Conservation (phyloP, 2,113 vertebrate genomes). For the Columbina picui region DNA sequence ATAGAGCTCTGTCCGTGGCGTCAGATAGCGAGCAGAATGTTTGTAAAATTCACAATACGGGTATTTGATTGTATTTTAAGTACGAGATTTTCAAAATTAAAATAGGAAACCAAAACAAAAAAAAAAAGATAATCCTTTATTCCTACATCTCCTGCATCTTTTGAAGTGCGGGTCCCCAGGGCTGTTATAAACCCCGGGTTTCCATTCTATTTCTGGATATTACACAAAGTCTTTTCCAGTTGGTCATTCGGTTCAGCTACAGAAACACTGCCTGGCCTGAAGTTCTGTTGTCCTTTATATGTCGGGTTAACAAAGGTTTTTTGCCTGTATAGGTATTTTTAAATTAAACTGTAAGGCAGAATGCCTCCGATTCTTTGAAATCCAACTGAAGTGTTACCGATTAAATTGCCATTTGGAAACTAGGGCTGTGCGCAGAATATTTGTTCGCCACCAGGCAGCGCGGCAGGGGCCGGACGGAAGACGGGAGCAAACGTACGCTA, state of each 20-base stretch:
- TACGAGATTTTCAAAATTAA: background rate
- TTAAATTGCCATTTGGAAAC: constrained; percentile 25
- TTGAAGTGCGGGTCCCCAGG: constrained; percentile 54
- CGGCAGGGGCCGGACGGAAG: background rate
- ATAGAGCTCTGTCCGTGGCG: constrained; percentile 66
- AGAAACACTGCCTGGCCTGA: constrained; percentile 17
- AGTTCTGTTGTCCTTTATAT: constrained; percentile 59
- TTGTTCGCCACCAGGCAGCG: background rate
- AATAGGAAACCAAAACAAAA: too few relatives aligned
- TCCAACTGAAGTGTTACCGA: background rate
- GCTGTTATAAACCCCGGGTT: background rate
- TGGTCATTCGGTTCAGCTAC: constrained; percentile 23
- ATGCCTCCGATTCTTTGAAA: constrained; percentile 17
- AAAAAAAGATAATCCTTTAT: too few relatives aligned
- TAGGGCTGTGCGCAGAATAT: constrained; percentile 8
- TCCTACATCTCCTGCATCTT: background rate
- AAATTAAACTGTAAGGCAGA: constrained; percentile 45
- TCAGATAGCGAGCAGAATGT: constrained; percentile 63
- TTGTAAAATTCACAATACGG: constrained; percentile 70
- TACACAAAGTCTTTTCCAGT: background rate
- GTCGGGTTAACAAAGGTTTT: constrained; percentile 31
- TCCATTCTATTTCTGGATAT: background rate
- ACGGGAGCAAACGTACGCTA: background rate
- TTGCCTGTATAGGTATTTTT: constrained; percentile 60
- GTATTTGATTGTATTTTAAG: constrained; percentile 72